Percentiles rank a stretch among this genome's conserved stretches.
phyloP scores from a whole-genome alignment of 2,888 invertebrate species.

The Chaitophorus viminalis region DNA sequence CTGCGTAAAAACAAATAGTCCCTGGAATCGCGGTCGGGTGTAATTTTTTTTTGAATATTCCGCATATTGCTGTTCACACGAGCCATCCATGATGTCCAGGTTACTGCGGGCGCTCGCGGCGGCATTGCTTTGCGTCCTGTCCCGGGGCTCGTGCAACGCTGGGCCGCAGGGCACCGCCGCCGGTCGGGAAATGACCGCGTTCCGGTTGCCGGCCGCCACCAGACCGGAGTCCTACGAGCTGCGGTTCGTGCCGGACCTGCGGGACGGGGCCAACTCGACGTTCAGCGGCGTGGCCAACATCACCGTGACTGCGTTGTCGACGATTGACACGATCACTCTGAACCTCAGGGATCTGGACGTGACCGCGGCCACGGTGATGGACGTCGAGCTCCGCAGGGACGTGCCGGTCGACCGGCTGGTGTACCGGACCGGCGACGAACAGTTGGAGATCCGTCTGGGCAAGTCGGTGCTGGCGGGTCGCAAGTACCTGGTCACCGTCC shows the following conservation, averaged over 20 bases:
- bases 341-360: not conserved
- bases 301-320: slow-evolving; percentile 34
- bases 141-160: not conserved
- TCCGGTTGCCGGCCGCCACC: slow-evolving; percentile 70
- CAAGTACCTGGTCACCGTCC: not conserved
- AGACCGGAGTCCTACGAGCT: slow-evolving; percentile 71
- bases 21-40: too few relatives aligned
- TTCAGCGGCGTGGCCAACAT: slow-evolving; percentile 73
- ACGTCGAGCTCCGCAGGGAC: not conserved
- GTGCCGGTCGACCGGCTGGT: not conserved
- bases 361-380: not conserved
- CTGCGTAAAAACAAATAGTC: too few relatives aligned
- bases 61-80: too few relatives aligned
- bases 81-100: too few relatives aligned
- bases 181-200: too few relatives aligned
- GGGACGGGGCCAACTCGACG: slow-evolving; percentile 69
- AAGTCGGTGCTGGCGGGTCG: not conserved
- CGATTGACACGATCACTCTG: not conserved
- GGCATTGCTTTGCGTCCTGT: not conserved
- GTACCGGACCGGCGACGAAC: not conserved
- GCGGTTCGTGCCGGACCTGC: slow-evolving; percentile 67
- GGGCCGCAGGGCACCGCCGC: not conserved
- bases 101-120: not conserved
- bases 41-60: too few relatives aligned
- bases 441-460: not conserved